Base-by-base conservation (phyloP, 1,140 invertebrate genomes). In the Bombus confusus region DNA sequence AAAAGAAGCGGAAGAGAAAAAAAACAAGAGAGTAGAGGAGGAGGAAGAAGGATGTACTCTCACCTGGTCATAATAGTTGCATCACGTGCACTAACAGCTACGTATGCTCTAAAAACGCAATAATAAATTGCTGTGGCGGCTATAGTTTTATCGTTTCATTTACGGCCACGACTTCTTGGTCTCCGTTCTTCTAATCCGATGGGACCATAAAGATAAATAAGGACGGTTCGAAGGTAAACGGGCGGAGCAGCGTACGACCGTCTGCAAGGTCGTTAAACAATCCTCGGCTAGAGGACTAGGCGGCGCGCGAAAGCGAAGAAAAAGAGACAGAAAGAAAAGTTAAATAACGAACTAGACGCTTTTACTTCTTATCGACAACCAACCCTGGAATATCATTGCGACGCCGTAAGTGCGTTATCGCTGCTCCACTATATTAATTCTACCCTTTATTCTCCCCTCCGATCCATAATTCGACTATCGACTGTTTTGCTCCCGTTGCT, bases 81-180 rank as follows among this genome's bases (percentile, higher is more conserved):
- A 79, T 79, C 83, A 84, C 82, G 75, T 84, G 66, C 75, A 34
- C 81, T 31, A 31, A 37, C n/a, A 34, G 74, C 82, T 57, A 39
- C 43, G 28, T 34, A 66, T 43, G 6, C 6, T 66, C 64, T 74
- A 85, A 37, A 15, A 76, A 22, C 80, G 78, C 74, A 86, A 87
- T 90, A 88, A 85, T 86, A 90, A 90, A 88, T 90, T 86, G 86
- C 80, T 28, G 77, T 41, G 47, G 69, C 31, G 83, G 88, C 80
- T 86, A 90, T 90, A 90, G 88, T 90, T 90, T 90, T 90, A 90
- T 90, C 88, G 88, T 74, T 15, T 43, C 86, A 88, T 90, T 90
- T 90, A 90, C 76, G 86, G 39, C 75, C 68, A n/a, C 69, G 68
- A 71, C 57, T 79, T 15, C 64, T 76, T 68, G 43, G 68, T 34